Base-by-base conservation (phyloP, 2,888 invertebrate genomes). In the Neelides folsomi region DNA sequence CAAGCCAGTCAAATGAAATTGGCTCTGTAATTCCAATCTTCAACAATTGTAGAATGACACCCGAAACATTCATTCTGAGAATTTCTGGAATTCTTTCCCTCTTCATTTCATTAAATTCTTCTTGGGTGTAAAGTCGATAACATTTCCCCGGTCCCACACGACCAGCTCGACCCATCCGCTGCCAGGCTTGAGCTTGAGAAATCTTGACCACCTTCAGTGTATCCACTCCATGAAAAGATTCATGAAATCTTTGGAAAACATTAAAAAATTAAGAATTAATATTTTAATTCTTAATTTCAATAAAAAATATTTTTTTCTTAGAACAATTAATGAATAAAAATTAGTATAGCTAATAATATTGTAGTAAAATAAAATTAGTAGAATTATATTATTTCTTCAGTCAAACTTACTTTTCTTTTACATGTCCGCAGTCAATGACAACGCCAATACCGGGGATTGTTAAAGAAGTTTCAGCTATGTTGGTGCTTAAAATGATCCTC, bases 101-200 rank as follows among this genome's bases (percentile, higher is more conserved):
- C 46, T 77, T 73, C 70, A 94, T 79, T 20, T 73, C 70, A 27
- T 81, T 77, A 73, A 84, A 89, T 67, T 89, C 84, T 0, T 72
- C 69, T 64, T 81, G 78, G 1, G 92, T 87, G 71, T 83, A 95
- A 1, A 87, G 79, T 47, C 94, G 77, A 72, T 90, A 95, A 68
- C 92, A 92, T 62, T 75, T 75, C 36, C 94, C 94, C 52, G 85
- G 76, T 2, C 80, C 77, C 67, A 90, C 87, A 53, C 95, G 79
- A 16, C 93, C 94, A 10, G 93, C 92, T 61, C 95, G 77, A 0
- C 95, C 95, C 10, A 87, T 81, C 60, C 95, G 76, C 73, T 95
- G 95, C 82, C 86, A 84, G 10, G 88, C 86, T 71, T 94, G 93
- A 35, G 93, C 90, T 71, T 87, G 85, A 16, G 94, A 88, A 64